Base-by-base conservation (phyloP, 2,113 vertebrate genomes). In the Gasterosteus nipponicus region DNA sequence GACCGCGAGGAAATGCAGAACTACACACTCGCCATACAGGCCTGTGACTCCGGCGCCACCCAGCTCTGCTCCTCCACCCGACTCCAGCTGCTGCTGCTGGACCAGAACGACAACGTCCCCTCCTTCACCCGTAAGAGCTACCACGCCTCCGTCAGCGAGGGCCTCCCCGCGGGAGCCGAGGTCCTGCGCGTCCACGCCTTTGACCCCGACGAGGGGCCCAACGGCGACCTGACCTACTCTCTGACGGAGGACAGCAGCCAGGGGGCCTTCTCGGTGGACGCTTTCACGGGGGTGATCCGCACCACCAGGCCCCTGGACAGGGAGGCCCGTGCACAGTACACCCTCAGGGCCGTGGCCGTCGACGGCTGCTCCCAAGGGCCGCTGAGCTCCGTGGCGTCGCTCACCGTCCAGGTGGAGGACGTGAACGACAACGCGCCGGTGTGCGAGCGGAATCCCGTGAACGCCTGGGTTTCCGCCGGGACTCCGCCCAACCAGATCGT, bases 61-160 rank as follows among this genome's bases (percentile, higher is more conserved):
- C 78, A 91, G 0, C 94, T 92, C 76, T 95, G 89, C 83, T 94
- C 96, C 39, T 85, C 86, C 60, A 83, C 89, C 29, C 89, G 92
- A n/a, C 61, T 99, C 56, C 87, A 74, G 29, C 57, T 99, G 42
- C 85, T 71, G 1, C 93, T 99, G 69, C 80, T 97, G 85, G 98
- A 99, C 66, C 94, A 95, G 90, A 99, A 99, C 9, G 97, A 99
- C 75, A 95, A 99, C 86, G 90, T 63, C 71, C 97, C 96, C 0
- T 66, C 89, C 5, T 98, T 99, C 81, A 73, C 75, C 56, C 83
- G 64, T 14, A 94, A 85, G 54, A 93, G 72, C 31, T 97, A 97
- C 86, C 93, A 92, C 7, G 77, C 93, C 66, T 94, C 93, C 0
- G 69, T 98, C 74, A 93, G 91, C 33, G 98, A 99, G 91, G 95